These are phyloP conservation scores for Onthophagus taurus DNA, from an alignment of 1,140 invertebrate genomes.

Conservation along the genomic window DNA sequence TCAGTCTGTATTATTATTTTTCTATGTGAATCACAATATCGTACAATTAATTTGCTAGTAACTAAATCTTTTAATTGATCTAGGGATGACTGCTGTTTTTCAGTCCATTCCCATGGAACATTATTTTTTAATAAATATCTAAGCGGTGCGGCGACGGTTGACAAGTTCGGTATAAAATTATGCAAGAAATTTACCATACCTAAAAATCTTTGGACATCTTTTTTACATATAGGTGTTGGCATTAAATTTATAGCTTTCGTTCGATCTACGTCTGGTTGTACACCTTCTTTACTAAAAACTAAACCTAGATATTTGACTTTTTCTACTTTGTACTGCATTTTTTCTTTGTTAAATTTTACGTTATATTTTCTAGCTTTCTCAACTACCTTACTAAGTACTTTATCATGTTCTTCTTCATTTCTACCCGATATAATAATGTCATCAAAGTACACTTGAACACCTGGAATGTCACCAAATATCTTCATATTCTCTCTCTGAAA, in stretches of 20 bases:
- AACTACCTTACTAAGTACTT: slow-evolving; percentile 20
- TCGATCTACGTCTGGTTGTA: slow-evolving; percentile 30
- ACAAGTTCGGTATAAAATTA: slow-evolving; percentile 36
- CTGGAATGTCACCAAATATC: slow-evolving; percentile 14
- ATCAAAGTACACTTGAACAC: slow-evolving; percentile 24
- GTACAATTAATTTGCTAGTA: background rate
- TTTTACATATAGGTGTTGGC: slow-evolving; percentile 29
- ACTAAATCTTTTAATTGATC: background rate
- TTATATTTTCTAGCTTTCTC: slow-evolving; percentile 18
- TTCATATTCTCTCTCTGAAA: slow-evolving; percentile 23
- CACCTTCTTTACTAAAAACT: slow-evolving; percentile 27
- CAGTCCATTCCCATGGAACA: slow-evolving; percentile 4
- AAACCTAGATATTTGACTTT: slow-evolving; percentile 30
- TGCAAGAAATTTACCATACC: slow-evolving; percentile 37
- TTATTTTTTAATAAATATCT: slow-evolving; percentile 37
- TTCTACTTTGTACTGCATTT: slow-evolving; percentile 16
- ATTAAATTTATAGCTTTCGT: slow-evolving; percentile 33
- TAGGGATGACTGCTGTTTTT: background rate
- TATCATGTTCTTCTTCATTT: slow-evolving; percentile 13
- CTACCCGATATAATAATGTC: slow-evolving; percentile 29
- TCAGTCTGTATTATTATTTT: background rate
- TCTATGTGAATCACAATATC: background rate
- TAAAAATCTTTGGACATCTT: slow-evolving; percentile 35
- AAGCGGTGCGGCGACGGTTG: slow-evolving; percentile 32
- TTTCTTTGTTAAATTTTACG: slow-evolving; percentile 22